A percentile compares a stretch with the other conserved stretches of the same genome.
Evolutionary conservation across 2,888 invertebrate genomes (phyloP).

Genomic region (Tiliacea aurago): DNA sequence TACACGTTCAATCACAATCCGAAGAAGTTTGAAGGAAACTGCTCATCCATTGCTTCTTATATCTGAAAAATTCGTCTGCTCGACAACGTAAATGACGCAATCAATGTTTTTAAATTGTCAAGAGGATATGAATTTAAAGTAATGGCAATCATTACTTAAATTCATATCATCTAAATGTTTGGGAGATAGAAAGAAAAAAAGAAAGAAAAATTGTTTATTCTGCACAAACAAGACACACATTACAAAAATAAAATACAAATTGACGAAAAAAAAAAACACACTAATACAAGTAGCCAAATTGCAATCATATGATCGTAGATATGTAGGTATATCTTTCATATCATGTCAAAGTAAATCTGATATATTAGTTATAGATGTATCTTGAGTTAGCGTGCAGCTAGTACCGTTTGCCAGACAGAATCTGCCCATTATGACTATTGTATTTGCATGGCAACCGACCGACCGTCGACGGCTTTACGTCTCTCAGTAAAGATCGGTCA

Average conservation of each 20-base stretch:
- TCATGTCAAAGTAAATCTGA: not conserved
- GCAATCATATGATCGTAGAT: too few relatives aligned
- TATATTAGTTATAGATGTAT: not conserved
- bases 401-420: conserved; percentile 29
- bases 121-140: not conserved
- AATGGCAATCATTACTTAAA: not conserved
- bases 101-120: not conserved
- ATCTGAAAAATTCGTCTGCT: not conserved
- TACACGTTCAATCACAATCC: not conserved
- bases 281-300: too few relatives aligned
- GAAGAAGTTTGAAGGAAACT: not conserved
- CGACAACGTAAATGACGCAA: not conserved
- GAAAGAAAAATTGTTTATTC: too few relatives aligned
- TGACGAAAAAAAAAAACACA: too few relatives aligned
- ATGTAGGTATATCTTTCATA: not conserved
- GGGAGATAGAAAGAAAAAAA: too few relatives aligned
- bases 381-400: not conserved
- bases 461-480: conserved; percentile 7
- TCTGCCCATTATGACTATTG: conserved; percentile 3
- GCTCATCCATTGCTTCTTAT: too few relatives aligned
- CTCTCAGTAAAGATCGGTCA: conserved; percentile 17
- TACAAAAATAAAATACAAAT: too few relatives aligned
- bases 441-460: conserved; percentile 43
- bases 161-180: not conserved
- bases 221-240: too few relatives aligned